Evolutionary conservation across 2,797 vertebrate genomes (phyloP), one percentile per base, ranked within the genome.

Genomic region (Helarctos malayanus): DNA sequence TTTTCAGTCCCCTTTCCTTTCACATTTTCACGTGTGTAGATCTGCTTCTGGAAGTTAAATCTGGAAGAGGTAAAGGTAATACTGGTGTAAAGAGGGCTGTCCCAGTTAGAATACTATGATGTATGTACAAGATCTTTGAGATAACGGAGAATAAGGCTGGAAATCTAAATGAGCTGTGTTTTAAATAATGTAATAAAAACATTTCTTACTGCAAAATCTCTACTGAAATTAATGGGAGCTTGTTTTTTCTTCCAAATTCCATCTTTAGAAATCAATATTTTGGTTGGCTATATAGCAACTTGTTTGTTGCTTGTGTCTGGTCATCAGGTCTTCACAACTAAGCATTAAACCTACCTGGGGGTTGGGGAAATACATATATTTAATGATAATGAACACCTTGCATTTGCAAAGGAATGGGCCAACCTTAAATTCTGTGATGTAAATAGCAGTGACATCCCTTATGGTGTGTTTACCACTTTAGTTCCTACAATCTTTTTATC

Each of bases 1-100:
- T 38, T 21, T 80, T 75, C 13, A 83, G 9, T 69, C 15, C 9
- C 38, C 23, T 57, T 86, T 83, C 1, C 14, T 65, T 71, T 90
- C 52, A 56, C 15, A 57, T 85, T 57, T 82, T 85, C 75, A 57
- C 79, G 13, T 52, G 7, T 49, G 41, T 59, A 15, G 49, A 89
- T 81, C 35, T 91, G 38, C 32, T 85, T 91, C 68, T 75, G n/a
- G 52, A 94, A 73, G 25, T 89, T 86, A 79, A 56, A 73, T 93
- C 21, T 49, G 61, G 1, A 61, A 83, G 41, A 41, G 10, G 27
- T 85, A 7, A 47, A 29, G 1, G 19, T 69, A 52, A 41, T 41
- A 63, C 25, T 56, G 21, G 29, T 35, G 1, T 45, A 47, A 65
- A 86, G 45, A 75, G 35, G n/a, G 47, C 13, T 79, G 13, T 7